Evolutionary conservation across 1,140 invertebrate species (phyloP).

Genomic region (Heliconius hermathena): DNA sequence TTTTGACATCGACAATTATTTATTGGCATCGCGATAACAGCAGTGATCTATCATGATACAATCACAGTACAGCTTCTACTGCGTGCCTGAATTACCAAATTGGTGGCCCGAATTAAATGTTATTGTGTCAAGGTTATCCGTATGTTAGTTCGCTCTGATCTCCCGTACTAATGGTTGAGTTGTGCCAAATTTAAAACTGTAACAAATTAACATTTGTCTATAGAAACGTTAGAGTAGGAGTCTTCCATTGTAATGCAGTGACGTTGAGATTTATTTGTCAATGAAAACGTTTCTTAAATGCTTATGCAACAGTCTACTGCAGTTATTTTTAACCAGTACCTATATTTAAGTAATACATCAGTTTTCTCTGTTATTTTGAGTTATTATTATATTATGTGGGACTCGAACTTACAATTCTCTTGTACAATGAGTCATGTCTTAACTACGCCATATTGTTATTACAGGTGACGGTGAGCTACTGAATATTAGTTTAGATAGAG

Average conservation of each 20-base stretch:
- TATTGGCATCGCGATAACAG: conserved; percentile 46
- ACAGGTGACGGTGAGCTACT: no score
- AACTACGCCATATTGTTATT: no score
- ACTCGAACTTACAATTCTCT: no score
- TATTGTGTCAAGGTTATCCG: conserved; percentile 69
- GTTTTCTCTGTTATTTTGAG: no score
- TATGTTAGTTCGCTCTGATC: conserved; percentile 47
- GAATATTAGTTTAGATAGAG: no score
- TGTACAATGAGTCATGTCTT: no score
- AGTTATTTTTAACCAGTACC: no score
- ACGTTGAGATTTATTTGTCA: conserved; percentile 10
- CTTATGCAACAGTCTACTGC: background rate
- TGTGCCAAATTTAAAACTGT: conserved; percentile 50
- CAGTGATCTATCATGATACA: conserved; percentile 59
- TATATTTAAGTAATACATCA: no score
- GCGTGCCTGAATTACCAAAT: conserved; percentile 60
- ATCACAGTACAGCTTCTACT: conserved; percentile 55
- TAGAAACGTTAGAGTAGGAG: conserved; percentile 12
- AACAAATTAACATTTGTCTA: conserved; percentile 46
- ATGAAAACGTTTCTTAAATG: background rate
- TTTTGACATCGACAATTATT: conserved; percentile 28
- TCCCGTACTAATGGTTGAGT: conserved; percentile 47
- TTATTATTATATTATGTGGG: no score
- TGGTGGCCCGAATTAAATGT: conserved; percentile 70
- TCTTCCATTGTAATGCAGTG: conserved; percentile 44